Conservation (phyloP, 1,140 invertebrate genomes). For the Acromyrmex charruanus region DNA sequence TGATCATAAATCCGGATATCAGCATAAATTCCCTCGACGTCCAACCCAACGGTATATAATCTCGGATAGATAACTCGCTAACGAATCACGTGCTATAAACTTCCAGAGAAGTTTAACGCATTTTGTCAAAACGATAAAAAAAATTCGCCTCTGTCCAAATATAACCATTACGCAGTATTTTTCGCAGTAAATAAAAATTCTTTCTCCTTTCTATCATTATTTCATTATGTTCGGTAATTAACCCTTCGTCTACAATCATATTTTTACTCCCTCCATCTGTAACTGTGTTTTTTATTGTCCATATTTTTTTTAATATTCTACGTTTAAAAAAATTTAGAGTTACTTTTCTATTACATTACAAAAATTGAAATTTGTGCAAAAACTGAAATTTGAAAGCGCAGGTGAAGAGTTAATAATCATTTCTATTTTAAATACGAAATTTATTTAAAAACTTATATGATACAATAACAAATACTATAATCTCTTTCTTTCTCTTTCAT, state of each 20-base stretch:
- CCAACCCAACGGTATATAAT: constrained; percentile 33
- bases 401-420: not conserved
- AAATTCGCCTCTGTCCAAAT: not conserved
- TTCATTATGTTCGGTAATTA: too few species aligned
- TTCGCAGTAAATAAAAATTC: not conserved
- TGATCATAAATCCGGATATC: constrained; percentile 47
- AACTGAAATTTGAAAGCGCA: too few species aligned
- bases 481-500: not conserved
- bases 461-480: not conserved
- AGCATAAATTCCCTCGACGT: constrained; percentile 37
- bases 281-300: too few species aligned
- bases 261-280: too few species aligned
- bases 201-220: not conserved
- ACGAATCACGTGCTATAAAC: constrained; percentile 32
- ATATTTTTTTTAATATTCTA: too few species aligned
- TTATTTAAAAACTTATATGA: too few species aligned
- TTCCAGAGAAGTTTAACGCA: not conserved
- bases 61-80: constrained; percentile 40
- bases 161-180: not conserved
- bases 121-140: not conserved
- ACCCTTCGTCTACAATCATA: too few species aligned
- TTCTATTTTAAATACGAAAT: not conserved
- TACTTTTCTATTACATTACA: too few species aligned
- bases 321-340: too few species aligned
- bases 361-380: too few species aligned